Evolutionary conservation across 1,140 invertebrate species (phyloP).

Genomic region (Pollicipes pollicipes): DNA sequence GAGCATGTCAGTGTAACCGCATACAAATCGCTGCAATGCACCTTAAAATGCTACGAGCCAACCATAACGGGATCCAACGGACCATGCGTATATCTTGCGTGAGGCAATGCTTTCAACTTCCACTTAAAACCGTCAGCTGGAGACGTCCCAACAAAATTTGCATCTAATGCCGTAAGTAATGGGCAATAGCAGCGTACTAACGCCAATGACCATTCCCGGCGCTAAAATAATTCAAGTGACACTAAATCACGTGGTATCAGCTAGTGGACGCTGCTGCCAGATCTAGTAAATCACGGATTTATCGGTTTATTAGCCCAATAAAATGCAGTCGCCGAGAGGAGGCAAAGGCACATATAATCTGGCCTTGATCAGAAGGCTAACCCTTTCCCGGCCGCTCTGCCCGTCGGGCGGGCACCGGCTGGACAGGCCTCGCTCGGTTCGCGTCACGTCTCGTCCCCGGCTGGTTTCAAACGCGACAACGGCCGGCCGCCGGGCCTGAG

Average conservation of each 20-base stretch:
- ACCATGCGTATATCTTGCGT: too few species aligned
- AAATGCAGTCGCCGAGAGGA: not conserved
- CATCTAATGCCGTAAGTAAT: too few species aligned
- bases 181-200: too few species aligned
- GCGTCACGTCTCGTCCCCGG: not conserved
- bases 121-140: too few species aligned
- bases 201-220: not conserved
- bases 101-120: too few species aligned
- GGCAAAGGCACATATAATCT: not conserved
- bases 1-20: too few species aligned
- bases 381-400: not conserved
- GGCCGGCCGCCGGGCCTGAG: not conserved
- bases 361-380: not conserved
- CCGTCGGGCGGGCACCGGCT: not conserved
- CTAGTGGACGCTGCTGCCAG: not conserved
- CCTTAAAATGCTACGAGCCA: too few species aligned
- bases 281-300: not conserved
- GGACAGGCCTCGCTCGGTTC: not conserved
- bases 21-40: too few species aligned
- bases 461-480: not conserved
- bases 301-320: not conserved
- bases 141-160: too few species aligned
- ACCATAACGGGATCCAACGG: too few species aligned
- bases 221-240: not conserved
- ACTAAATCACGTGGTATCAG: not conserved